Conservation (phyloP, 2,888 invertebrate genomes). For the Hololepta plana region DNA sequence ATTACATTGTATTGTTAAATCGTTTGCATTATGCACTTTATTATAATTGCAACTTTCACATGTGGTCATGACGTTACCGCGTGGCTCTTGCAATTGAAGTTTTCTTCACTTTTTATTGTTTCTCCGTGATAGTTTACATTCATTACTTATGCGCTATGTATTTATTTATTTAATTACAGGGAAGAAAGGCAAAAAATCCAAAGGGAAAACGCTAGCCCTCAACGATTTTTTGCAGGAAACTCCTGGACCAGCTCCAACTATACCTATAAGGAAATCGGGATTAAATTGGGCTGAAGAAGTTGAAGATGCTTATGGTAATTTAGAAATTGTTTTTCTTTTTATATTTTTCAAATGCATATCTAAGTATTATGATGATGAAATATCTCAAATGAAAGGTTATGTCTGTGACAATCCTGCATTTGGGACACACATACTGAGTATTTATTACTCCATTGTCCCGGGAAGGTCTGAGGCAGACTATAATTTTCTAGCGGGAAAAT, state of each 20-base stretch:
- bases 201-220: slow-evolving; percentile 65
- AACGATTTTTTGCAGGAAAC: slow-evolving; percentile 63
- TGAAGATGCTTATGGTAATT: slow-evolving; percentile 61
- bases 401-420: slow-evolving; percentile 60
- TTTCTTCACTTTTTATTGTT: slow-evolving; percentile 1
- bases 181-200: slow-evolving; percentile 74
- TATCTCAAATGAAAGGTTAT: not conserved
- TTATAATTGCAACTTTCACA: not conserved
- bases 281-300: slow-evolving; percentile 62
- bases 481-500: slow-evolving; percentile 56
- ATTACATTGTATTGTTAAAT: slow-evolving; percentile 1
- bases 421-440: slow-evolving; percentile 49
- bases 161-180: slow-evolving; percentile 28
- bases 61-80: slow-evolving; percentile 9
- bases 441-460: slow-evolving; percentile 42
- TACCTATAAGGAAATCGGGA: slow-evolving; percentile 36
- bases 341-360: too few species aligned
- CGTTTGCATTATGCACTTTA: not conserved
- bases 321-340: slow-evolving; percentile 17
- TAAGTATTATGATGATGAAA: slow-evolving; percentile 3
- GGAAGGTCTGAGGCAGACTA: slow-evolving; percentile 67
- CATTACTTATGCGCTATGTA: slow-evolving; percentile 4
- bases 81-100: slow-evolving; percentile 8
- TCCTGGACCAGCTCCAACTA: slow-evolving; percentile 33
- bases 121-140: slow-evolving; percentile 1